Conservation (phyloP, 2,888 invertebrate species). For the Villa cingulata region DNA sequence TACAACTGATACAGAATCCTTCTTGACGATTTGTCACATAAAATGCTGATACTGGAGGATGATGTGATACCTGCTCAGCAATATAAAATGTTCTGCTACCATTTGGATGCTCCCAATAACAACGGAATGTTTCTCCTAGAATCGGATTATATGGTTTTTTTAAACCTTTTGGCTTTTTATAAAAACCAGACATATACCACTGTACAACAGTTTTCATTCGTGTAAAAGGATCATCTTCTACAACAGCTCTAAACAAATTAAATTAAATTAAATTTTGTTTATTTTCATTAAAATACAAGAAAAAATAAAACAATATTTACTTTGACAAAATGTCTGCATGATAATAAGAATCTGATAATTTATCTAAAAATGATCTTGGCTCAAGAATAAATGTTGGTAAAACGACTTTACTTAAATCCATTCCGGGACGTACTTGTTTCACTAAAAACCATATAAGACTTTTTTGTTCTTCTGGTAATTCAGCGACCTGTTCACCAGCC, state of each 20-base stretch:
- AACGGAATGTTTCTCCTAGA: conserved; percentile 81
- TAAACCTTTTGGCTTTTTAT: conserved; percentile 86
- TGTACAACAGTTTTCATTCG: conserved; percentile 78
- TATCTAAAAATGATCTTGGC: conserved; percentile 85
- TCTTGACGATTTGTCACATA: conserved; percentile 88
- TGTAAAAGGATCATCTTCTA: conserved; percentile 74
- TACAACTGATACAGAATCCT: conserved; percentile 82
- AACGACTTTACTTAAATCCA: conserved; percentile 77
- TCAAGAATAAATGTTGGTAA: conserved; percentile 89
- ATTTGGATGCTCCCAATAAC: conserved; percentile 72
- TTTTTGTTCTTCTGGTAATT: conserved; percentile 88
- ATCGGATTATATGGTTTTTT: conserved; percentile 96
- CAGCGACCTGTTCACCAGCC: conserved; percentile 78
- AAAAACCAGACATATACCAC: conserved; percentile 88
- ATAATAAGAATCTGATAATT: conserved; percentile 85
- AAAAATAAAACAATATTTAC: conserved; percentile 46
- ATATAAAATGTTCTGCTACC: conserved; percentile 81
- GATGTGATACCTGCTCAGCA: conserved; percentile 91
- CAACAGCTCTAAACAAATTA: conserved; percentile 50
- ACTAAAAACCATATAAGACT: conserved; percentile 87
- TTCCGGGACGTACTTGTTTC: conserved; percentile 90
- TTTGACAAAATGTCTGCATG: conserved; percentile 77
- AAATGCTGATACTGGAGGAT: conserved; percentile 87
- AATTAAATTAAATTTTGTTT: background rate
- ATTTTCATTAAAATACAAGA: background rate